Evolutionary conservation across 2,888 invertebrate genomes (phyloP), one percentile per base, ranked within the genome.

Genomic region (Cylloceria caligata): DNA sequence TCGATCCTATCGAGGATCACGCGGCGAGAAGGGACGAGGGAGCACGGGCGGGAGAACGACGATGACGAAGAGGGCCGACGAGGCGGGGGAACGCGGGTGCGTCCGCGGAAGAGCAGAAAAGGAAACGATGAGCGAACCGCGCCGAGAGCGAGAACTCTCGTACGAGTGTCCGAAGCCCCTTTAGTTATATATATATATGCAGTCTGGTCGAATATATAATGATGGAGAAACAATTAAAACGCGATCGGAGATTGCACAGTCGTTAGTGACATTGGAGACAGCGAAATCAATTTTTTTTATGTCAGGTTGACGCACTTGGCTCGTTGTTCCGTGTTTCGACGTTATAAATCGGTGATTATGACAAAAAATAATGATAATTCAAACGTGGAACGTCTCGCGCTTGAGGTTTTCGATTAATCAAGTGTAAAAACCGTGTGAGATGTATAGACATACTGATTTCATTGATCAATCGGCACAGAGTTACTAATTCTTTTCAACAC

Each of bases 51-150:
- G 36, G 57, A 34, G 57, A 49, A 69, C 49, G 65, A 78, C 65
- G 57, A 72, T 78, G 78, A 78, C 65, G 78, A 72, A 78, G 78
- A 78, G 86, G 84, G 86, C 85, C 3, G 84, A 84, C 86, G 80
- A 85, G 84, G 86, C 85, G 75, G 85, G 84, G 86, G 85, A 86
- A 87, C 86, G 87, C 86, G 86, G 83, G 84, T 87, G 84, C 85
- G 86, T 87, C 36, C 55, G 71, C 52, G 55, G 65, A 72, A 72
- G 57, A 73, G 73, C 68, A 74, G 69, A 64, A 42, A 69, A 68
- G 80, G 68, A 80, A 68, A 80, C 74, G 74, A 69, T 42, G 64
- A 64, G 71, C 69, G 68, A 68, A 34, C n/a, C 24, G 24, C 24
- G 42, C 19, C 68, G 45, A 64, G 73, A 72, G 60, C 71, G 57